Conservation (phyloP, 2,888 invertebrate genomes). For the Hymenopus coronatus region DNA sequence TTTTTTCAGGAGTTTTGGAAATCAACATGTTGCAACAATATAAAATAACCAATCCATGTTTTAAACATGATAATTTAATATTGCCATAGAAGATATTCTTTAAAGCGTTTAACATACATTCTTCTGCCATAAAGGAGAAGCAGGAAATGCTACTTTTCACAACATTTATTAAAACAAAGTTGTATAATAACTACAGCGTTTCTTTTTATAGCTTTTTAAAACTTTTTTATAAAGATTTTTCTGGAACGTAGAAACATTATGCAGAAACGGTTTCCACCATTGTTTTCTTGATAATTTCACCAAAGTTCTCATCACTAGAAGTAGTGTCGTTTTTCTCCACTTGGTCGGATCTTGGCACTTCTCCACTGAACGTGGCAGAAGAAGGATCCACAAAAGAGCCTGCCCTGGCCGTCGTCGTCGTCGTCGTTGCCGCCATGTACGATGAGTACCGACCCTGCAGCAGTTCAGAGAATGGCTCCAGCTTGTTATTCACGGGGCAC, state of each 20-base stretch:
- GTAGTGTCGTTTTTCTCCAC: slow-evolving; percentile 4
- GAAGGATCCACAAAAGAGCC: slow-evolving; percentile 23
- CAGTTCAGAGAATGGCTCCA: slow-evolving; percentile 67
- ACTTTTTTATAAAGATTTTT: slow-evolving; percentile 7
- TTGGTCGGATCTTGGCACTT: not conserved
- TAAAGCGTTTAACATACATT: not conserved
- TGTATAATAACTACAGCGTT: slow-evolving; percentile 27
- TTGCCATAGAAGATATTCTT: not conserved
- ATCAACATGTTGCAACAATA: no score
- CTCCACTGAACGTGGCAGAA: slow-evolving; percentile 28
- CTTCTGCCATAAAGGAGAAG: not conserved
- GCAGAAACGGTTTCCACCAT: slow-evolving; percentile 88
- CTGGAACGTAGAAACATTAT: slow-evolving; percentile 48
- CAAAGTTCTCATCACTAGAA: slow-evolving; percentile 79
- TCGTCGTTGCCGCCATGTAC: slow-evolving; percentile 50
- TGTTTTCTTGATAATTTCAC: slow-evolving; percentile 88
- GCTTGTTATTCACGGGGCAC: slow-evolving; percentile 60
- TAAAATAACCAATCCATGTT: not conserved
- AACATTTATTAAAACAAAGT: slow-evolving; percentile 33
- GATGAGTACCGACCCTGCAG: slow-evolving; percentile 54
- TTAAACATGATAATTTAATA: not conserved
- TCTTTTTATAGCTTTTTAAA: not conserved
- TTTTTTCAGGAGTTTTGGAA: no score
- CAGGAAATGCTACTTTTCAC: slow-evolving; percentile 18
- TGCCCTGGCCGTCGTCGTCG: slow-evolving; percentile 48